Base-by-base conservation (phyloP, 2,888 invertebrate genomes). In the Chymomyza caudatula region DNA sequence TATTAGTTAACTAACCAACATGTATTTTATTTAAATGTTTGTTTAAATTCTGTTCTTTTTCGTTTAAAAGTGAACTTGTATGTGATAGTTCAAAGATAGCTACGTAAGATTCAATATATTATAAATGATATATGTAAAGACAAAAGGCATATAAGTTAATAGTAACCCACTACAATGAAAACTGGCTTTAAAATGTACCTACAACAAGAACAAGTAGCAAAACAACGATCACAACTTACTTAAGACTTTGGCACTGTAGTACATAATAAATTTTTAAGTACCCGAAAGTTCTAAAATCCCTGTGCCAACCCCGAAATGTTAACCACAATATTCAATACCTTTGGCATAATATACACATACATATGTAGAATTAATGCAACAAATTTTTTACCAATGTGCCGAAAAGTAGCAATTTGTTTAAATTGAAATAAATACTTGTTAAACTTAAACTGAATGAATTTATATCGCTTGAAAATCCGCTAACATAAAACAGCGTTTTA, bases 61-160 rank as follows among this genome's bases (percentile, higher is more conserved):
- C 66, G 64, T 74, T 72, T 65, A 57, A 68, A 53, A 78, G 76
- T 84, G 85, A 84, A 85, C 84, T 85, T 85, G 71, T 80, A 86
- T 86, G 88, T 87, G 87, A 84, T 88, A 80, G 88, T 87, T 87
- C 78, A 87, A 81, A 86, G 85, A 85, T 86, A 84, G 85, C 69
- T 69, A 6, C 4, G 2, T 85, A 84, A 75, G 71, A 52, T 78
- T 37, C n/a, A 57, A 17, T 25, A 23, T 8, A 49, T 8, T 23
- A 57, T 25, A 25, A 15, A 57, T 13, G 44, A 55, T 15, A 6
- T 20, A 6, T 20, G 20, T 51, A 63, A 62, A 54, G 15, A 37
- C 0, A 53, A 17, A 44, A 42, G 51, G 61, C 47, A 59, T 37
- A 15, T 47, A 37, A 59, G 19, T 8, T 29, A 63, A 58, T 59